Evolutionary conservation across 2,888 invertebrate genomes (phyloP).

Genomic region (Drosophila nr. perissopoda): DNA sequence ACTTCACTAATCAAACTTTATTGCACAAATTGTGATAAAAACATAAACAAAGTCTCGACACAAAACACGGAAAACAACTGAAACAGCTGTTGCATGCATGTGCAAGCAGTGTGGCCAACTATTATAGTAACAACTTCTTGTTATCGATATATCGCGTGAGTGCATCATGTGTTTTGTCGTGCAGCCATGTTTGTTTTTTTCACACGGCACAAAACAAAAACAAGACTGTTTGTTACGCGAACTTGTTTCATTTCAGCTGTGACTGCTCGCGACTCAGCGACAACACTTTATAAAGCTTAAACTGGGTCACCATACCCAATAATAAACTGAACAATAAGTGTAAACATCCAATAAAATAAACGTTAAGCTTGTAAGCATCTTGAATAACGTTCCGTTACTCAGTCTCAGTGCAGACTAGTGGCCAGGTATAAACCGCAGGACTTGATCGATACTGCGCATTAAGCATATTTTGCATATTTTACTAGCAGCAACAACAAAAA

Average conservation of each 20-base stretch:
- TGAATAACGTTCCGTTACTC: conserved; percentile 60
- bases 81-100: conserved; percentile 54
- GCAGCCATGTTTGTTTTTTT: conserved; percentile 59
- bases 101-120: conserved; percentile 16
- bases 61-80: conserved; percentile 26
- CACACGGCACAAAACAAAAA: conserved; percentile 67
- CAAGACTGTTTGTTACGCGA: conserved; percentile 42
- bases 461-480: conserved; percentile 43
- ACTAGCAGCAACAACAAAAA: conserved; percentile 18
- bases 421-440: conserved; percentile 27
- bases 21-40: conserved; percentile 28
- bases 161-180: conserved; percentile 43
- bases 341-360: conserved; percentile 2
- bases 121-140: neutral
- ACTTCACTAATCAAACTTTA: conserved; percentile 9
- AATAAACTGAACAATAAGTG: conserved; percentile 38
- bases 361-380: conserved; percentile 46
- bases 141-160: conserved; percentile 35
- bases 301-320: conserved; percentile 10
- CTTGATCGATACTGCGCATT: conserved; percentile 62
- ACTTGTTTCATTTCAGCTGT: conserved; percentile 53
- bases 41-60: conserved; percentile 47
- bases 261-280: conserved; percentile 24
- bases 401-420: conserved; percentile 80
- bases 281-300: conserved; percentile 24